Conservation (phyloP, 1,140 invertebrate genomes). For the Orchesella cincta region DNA sequence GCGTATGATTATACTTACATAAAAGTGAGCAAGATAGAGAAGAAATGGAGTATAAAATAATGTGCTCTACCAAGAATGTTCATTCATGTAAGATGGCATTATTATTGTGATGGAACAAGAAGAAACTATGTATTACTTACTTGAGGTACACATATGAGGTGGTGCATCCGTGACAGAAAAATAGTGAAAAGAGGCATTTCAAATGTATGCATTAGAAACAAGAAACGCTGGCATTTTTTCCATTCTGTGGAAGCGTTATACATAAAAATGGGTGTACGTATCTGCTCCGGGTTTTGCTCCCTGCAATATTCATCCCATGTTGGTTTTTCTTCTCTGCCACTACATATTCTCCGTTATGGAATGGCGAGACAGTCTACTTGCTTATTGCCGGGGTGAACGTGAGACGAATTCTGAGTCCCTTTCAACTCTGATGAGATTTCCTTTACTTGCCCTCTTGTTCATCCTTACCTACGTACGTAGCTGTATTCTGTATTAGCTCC, state of each 20-base stretch:
- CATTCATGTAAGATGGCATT: conserved; percentile 12
- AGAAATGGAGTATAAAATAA: conserved; percentile 22
- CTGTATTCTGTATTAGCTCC: too few species aligned
- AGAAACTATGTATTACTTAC: not conserved
- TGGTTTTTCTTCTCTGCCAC: conserved; percentile 36
- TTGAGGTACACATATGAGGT: not conserved
- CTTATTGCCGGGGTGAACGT: conserved; percentile 51
- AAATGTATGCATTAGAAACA: not conserved
- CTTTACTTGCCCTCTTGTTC: conserved; percentile 23
- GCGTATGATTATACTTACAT: not conserved
- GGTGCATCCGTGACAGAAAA: not conserved
- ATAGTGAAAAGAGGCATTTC: not conserved
- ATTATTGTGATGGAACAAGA: conserved; percentile 9
- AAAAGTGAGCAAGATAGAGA: not conserved
- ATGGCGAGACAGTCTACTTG: conserved; percentile 39
- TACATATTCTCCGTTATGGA: conserved; percentile 21
- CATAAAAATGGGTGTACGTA: conserved; percentile 6
- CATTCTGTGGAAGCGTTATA: not conserved
- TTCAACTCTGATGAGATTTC: conserved; percentile 52
- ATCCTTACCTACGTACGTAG: conserved; percentile 1
- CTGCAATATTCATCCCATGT: conserved; percentile 52
- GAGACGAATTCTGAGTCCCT: conserved; percentile 50
- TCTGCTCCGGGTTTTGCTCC: conserved; percentile 38
- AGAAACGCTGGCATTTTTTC: not conserved
- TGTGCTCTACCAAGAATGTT: not conserved